phyloP scores from a whole-genome alignment of 1,140 invertebrate genomes.

The Palaemon carinicauda region DNA sequence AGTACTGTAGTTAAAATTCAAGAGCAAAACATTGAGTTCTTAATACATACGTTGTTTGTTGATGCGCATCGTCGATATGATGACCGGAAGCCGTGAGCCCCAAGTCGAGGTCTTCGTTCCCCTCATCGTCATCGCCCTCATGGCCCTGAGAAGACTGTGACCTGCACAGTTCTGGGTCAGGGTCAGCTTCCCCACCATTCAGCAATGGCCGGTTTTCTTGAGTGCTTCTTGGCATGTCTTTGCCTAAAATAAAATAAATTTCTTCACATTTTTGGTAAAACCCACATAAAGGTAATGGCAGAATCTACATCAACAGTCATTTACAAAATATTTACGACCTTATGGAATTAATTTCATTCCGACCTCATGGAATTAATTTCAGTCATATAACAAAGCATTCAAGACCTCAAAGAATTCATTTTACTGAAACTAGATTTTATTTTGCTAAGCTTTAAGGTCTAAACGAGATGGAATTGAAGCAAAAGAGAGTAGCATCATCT shows the following conservation, averaged over 20 bases:
- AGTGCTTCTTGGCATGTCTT: slow-evolving; percentile 5
- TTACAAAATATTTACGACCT: no score
- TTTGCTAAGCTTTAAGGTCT: no score
- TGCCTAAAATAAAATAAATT: neutral
- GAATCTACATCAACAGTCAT: no score
- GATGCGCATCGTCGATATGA: slow-evolving; percentile 46
- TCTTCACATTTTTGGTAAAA: neutral
- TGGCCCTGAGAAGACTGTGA: neutral
- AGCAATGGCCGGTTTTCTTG: slow-evolving; percentile 29
- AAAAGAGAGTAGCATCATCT: no score
- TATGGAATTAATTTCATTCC: no score
- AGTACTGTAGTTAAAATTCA: neutral
- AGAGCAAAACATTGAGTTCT: neutral
- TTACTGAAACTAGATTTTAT: no score
- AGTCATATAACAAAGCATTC: no score
- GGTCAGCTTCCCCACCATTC: neutral
- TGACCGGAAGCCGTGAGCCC: slow-evolving; percentile 55
- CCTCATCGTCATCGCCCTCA: neutral
- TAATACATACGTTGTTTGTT: slow-evolving; percentile 48
- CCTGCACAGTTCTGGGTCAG: slow-evolving; percentile 6
- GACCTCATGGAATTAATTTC: no score
- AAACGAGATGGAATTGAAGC: no score
- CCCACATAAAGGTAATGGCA: no score
- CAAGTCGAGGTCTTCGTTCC: neutral
- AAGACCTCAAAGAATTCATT: no score